Percentiles rank a stretch among this genome's conserved stretches.
Conservation (phyloP, 1,140 invertebrate species). For the Aethina tumida region DNA sequence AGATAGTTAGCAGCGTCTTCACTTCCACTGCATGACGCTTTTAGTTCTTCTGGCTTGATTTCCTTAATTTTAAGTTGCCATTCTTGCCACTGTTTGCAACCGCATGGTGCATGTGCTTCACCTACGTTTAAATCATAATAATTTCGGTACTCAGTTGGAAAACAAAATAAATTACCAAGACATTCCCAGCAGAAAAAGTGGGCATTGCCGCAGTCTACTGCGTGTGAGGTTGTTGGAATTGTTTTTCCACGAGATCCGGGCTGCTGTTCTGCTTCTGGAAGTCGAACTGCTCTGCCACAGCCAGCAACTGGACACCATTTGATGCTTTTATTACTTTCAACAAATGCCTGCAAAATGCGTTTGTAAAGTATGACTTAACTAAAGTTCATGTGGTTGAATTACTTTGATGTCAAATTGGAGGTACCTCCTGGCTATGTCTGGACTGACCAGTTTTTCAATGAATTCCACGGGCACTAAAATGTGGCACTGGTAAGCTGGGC, state of each 20-base stretch:
- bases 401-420: constrained; percentile 67
- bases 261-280: constrained; percentile 48
- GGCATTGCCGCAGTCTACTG: constrained; percentile 64
- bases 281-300: constrained; percentile 55
- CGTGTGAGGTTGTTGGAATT: constrained; percentile 43
- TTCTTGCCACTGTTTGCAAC: constrained; percentile 54
- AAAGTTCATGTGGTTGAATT: constrained; percentile 13
- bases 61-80: constrained; percentile 56
- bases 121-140: constrained; percentile 28
- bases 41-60: constrained; percentile 55
- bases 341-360: constrained; percentile 49
- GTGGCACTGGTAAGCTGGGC: constrained; percentile 56
- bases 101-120: constrained; percentile 62
- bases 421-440: constrained; percentile 56
- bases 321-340: constrained; percentile 61
- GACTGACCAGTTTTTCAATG: constrained; percentile 55
- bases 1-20: constrained; percentile 61
- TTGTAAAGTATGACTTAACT: neutral
- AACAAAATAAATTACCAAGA: constrained; percentile 25
- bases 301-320: constrained; percentile 66
- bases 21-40: constrained; percentile 45
- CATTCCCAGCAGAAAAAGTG: constrained; percentile 66
- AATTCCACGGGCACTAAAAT: constrained; percentile 58
- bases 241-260: constrained; percentile 24
- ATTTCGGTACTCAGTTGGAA: constrained; percentile 3